Base-by-base conservation (phyloP, 1,140 invertebrate genomes). In the Cherax quadricarinatus region DNA sequence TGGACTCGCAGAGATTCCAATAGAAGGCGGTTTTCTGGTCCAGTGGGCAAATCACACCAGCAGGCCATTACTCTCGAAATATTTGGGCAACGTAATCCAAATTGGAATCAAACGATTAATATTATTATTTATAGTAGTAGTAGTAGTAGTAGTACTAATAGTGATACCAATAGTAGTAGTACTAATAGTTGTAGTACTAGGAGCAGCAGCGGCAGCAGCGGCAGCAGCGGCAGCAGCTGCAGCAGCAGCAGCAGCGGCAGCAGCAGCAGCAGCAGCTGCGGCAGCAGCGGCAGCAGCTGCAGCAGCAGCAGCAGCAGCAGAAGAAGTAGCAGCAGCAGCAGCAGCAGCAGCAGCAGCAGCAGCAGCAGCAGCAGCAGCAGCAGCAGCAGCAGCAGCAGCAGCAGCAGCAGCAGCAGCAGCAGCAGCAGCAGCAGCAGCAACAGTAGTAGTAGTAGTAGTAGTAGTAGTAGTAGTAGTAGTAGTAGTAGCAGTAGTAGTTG, bases 321-420 rank as follows among this genome's bases (percentile, higher is more conserved):
- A n/a, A n/a, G n/a, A n/a, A n/a, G n/a, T n/a, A n/a, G n/a, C n/a
- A n/a, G n/a, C n/a, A 70, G 66, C 66, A 70, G 66, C 66, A 70
- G 66, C 66, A 70, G 66, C 14, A n/a, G n/a, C n/a, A 70, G 66
- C 66, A 70, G 66, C 66, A 70, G 66, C 66, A 70, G 66, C 14
- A n/a, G 62, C 62, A 70, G 66, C 66, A 70, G 66, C 66, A 70
- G 66, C 66, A 70, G 66, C 14, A n/a, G 62, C 62, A 70, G 66
- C 66, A 70, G 66, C 66, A 70, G 66, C 66, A 70, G 66, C 14
- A n/a, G 21, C 62, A 70, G 66, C 66, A 70, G 66, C 66, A 70
- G 66, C 66, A 70, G 66, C 14, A n/a, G 62, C 62, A 70, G 66
- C 66, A 70, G 66, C 66, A 70, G 66, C 66, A 70, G 66, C 14